These are phyloP conservation scores for Ptychochromis oligacanthus DNA, from an alignment of 2,113 vertebrate species.

Conservation along the genomic window DNA sequence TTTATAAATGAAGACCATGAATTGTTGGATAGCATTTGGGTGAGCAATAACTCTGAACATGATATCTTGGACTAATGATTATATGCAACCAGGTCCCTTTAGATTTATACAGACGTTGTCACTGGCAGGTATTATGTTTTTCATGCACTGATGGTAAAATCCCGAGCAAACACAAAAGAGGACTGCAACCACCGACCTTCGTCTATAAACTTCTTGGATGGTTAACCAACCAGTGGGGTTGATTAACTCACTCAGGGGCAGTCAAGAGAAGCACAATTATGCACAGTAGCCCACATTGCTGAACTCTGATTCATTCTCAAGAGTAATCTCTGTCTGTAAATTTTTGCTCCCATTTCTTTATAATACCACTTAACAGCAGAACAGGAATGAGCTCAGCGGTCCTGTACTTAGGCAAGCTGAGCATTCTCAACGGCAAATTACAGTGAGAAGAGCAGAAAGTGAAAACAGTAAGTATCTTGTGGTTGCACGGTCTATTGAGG, in stretches of 20 bases:
- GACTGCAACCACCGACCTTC: not conserved
- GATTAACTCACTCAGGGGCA: not conserved
- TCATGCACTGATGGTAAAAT: not conserved
- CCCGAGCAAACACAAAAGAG: not conserved
- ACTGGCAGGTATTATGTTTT: not conserved
- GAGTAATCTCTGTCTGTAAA: not conserved
- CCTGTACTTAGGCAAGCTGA: not conserved
- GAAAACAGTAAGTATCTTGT: not conserved
- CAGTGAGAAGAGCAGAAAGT: not conserved
- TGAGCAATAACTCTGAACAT: not conserved
- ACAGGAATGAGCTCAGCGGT: not conserved
- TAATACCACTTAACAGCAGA: not conserved
- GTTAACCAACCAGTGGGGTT: not conserved
- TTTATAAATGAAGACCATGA: not conserved
- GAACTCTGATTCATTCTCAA: not conserved
- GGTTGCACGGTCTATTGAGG: not conserved
- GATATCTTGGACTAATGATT: not conserved
- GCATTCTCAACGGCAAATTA: not conserved
- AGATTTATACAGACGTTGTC: not conserved
- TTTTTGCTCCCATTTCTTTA: not conserved
- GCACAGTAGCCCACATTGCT: not conserved
- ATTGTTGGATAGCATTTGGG: not conserved
- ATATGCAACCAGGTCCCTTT: not conserved
- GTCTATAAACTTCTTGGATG: not conserved
- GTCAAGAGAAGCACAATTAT: constrained; percentile 17